Evolutionary conservation across 2,888 invertebrate species (phyloP).

Genomic region (Microctonus hyperodae): DNA sequence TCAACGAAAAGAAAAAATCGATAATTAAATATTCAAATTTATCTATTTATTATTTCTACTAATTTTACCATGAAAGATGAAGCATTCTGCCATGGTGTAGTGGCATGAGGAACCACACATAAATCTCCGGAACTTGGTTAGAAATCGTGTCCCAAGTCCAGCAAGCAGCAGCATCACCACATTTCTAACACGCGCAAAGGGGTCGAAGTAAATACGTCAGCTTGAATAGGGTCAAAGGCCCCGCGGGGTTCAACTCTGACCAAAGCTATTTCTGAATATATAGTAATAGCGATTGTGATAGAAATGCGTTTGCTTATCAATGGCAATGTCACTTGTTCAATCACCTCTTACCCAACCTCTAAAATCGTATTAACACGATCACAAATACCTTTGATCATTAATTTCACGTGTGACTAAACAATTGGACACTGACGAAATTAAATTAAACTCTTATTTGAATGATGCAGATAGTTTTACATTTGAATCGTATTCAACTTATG

Average conservation of each 20-base stretch:
- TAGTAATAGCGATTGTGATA: background rate
- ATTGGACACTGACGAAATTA: background rate
- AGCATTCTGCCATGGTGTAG: background rate
- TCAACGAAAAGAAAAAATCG: background rate
- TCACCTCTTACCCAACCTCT: background rate
- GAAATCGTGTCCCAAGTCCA: slow-evolving; percentile 3
- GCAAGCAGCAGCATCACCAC: background rate
- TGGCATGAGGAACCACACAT: background rate
- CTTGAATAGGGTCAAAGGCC: slow-evolving; percentile 21
- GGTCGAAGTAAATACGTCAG: background rate
- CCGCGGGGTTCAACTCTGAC: slow-evolving; percentile 10
- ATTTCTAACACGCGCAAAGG: background rate
- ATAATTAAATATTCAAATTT: no score
- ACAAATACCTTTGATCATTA: background rate
- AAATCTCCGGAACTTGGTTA: slow-evolving; percentile 12
- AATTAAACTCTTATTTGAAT: background rate
- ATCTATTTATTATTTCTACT: no score
- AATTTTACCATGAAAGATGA: no score
- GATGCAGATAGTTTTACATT: background rate
- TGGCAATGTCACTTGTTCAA: slow-evolving; percentile 6
- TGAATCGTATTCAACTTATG: background rate
- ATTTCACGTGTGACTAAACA: background rate
- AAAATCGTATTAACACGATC: background rate
- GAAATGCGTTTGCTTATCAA: background rate
- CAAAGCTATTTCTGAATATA: background rate